Base-by-base conservation (phyloP, 2,888 invertebrate species). In the Archips crataeganus region DNA sequence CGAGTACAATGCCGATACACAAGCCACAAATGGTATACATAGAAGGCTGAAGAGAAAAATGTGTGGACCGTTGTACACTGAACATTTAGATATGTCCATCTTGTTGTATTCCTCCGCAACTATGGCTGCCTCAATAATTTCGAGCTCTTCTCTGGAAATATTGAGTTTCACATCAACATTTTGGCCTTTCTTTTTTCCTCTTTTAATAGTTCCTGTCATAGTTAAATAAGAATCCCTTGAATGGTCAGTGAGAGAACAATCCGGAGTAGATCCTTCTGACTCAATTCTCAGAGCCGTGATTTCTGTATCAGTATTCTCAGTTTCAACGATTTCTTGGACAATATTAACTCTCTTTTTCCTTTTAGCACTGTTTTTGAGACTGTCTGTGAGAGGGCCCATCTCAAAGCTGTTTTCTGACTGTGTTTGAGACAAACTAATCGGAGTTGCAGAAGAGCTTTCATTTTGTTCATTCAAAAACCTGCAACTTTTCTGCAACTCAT, bases 171-270 rank as follows among this genome's bases (percentile, higher is more conserved):
- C 96, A 90, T 97, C 96, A 75, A 97, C 95, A 84, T 95, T 96
- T 82, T 97, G 96, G 0, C 97, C 97, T 80, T 96, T 96, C 84
- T 97, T 96, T 80, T 96, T 95, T 0, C 97, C 96, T 65, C 97
- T 92, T 82, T 96, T 97, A 10, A 97, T 96, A 9, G 97, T 97
- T 6, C 97, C 97, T 0, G 96, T 96, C 96, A 96, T 96, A 2
- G 96, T 97, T 62, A 97, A 90, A 81, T 96, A 96, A 34, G 95
- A 94, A 77, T 96, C 96, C 80, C 91, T 93, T 2, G 93, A 92
- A 75, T 84, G 89, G 70, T 94, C 94, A 47, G 95, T 93, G n/a
- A 95, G 85, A 65, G 95, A 96, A 76, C 94, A 93, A 78, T 96
- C 95, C 62, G 95, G 91, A 2, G 96, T 89, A 47, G 95, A 95